Evolutionary conservation across 2,113 vertebrate species (phyloP).

Genomic region (Australoheros scitulus): DNA sequence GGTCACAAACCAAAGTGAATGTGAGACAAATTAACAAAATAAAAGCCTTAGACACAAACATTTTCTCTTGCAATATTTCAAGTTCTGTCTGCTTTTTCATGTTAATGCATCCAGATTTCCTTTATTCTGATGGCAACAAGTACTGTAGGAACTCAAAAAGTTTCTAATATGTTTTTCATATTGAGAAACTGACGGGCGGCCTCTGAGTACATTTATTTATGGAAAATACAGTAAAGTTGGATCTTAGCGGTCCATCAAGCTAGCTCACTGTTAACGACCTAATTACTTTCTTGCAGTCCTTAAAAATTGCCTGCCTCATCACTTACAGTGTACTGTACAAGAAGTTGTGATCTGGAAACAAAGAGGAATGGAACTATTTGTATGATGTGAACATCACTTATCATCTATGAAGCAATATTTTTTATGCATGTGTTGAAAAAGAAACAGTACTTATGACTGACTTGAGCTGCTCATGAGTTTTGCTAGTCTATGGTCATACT

Average conservation of each 20-base stretch:
- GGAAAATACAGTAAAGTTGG: constrained; percentile 41
- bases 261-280: neutral
- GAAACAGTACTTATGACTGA: neutral
- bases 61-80: constrained; percentile 28
- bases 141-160: constrained; percentile 15
- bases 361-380: neutral
- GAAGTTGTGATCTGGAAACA: neutral
- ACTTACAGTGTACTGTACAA: neutral
- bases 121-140: constrained; percentile 18
- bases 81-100: constrained; percentile 21
- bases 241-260: constrained; percentile 12
- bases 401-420: constrained; percentile 5
- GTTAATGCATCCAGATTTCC: constrained; percentile 16
- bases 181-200: constrained; percentile 24
- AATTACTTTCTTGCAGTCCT: constrained; percentile 16
- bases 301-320: constrained; percentile 15
- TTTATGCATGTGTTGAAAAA: constrained; percentile 44
- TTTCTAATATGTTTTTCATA: constrained; percentile 19
- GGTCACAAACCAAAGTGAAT: constrained; percentile 69
- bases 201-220: constrained; percentile 31
- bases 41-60: constrained; percentile 53
- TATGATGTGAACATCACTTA: neutral
- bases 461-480: neutral
- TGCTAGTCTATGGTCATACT: constrained; percentile 8
- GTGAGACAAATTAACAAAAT: constrained; percentile 62